phyloP scores from a whole-genome alignment of 2,797 vertebrate genomes.

The Chrysocyon brachyurus region DNA sequence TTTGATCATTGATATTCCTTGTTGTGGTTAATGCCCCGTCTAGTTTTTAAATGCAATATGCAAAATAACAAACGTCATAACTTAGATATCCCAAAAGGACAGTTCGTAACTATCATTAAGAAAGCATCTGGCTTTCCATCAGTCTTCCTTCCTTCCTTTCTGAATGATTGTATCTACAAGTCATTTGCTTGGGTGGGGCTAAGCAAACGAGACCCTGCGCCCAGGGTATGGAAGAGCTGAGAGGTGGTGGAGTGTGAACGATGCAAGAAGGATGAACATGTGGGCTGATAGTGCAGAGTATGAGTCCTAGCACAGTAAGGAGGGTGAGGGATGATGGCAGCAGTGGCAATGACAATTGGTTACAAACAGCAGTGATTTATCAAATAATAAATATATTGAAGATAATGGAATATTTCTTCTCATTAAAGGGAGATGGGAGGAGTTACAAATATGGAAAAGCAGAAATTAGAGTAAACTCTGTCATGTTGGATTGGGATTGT shows the following conservation, averaged over 20 bases:
- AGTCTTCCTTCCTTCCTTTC: slow-evolving; percentile 3
- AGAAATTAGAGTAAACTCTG: slow-evolving; percentile 42
- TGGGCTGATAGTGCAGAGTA: neutral
- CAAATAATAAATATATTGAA: slow-evolving; percentile 24
- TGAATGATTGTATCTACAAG: slow-evolving; percentile 49
- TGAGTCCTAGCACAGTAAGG: neutral
- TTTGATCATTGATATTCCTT: neutral
- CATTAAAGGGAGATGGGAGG: neutral
- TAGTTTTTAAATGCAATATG: slow-evolving; percentile 26
- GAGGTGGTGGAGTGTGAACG: neutral
- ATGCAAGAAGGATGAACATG: neutral
- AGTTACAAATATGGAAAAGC: slow-evolving; percentile 32
- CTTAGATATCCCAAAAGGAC: neutral
- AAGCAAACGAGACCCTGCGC: neutral
- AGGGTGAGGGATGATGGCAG: neutral
- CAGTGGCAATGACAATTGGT: neutral
- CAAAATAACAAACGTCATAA: slow-evolving; percentile 32
- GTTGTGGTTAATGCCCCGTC: neutral
- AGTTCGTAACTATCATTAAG: slow-evolving; percentile 26
- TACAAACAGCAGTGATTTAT: neutral
- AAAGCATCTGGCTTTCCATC: neutral
- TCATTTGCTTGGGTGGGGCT: neutral
- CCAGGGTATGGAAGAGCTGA: neutral
- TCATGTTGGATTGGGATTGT: neutral
- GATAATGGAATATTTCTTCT: neutral